These are phyloP conservation scores for Brachyptera risi DNA, from an alignment of 2,888 invertebrate species.

Conservation along the genomic window DNA sequence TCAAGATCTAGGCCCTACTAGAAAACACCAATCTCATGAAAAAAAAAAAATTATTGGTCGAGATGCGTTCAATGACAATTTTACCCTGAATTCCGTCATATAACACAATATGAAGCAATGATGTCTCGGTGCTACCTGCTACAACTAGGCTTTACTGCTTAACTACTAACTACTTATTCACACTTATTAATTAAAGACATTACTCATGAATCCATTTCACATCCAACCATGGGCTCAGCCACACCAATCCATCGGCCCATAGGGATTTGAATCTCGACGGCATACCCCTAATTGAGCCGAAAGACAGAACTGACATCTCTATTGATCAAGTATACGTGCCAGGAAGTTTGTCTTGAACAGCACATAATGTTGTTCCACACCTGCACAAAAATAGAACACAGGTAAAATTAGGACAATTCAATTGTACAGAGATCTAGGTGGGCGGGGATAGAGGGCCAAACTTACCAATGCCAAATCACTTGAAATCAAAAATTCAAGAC, in stretches of 20 bases:
- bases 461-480: neutral
- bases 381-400: conserved; percentile 7
- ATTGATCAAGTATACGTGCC: neutral
- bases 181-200: neutral
- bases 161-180: too few relatives aligned
- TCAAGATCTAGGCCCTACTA: too few relatives aligned
- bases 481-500: neutral
- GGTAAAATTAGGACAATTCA: conserved; percentile 2
- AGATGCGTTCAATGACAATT: neutral
- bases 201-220: conserved; percentile 27
- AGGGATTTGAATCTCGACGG: conserved; percentile 1
- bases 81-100: too few relatives aligned
- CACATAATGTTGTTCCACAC: conserved; percentile 1
- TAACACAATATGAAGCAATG: too few relatives aligned
- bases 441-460: neutral
- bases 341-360: neutral
- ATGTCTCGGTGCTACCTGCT: too few relatives aligned
- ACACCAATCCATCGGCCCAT: neutral
- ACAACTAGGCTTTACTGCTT: too few relatives aligned
- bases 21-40: too few relatives aligned
- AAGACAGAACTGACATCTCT: neutral
- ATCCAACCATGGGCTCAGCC: too few relatives aligned
- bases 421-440: neutral
- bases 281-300: neutral
- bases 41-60: neutral